These are phyloP conservation scores for Metaphire vulgaris DNA, from an alignment of 1,140 invertebrate genomes.

Conservation along the genomic window DNA sequence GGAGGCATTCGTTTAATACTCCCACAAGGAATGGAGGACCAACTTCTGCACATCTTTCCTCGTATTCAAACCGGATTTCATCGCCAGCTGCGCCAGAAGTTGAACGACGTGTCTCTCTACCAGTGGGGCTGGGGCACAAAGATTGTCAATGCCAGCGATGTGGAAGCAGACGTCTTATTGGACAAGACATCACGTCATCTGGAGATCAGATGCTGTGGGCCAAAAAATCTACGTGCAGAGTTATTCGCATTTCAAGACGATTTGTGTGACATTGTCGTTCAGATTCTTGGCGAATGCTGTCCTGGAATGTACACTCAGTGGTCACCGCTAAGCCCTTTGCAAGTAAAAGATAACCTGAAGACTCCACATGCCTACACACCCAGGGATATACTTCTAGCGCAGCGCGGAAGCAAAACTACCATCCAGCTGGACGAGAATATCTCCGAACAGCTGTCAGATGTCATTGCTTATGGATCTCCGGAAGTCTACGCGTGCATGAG, in stretches of 20 bases:
- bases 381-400: constrained; percentile 58
- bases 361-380: constrained; percentile 60
- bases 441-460: constrained; percentile 61
- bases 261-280: constrained; percentile 56
- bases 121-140: constrained; percentile 79
- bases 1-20: neutral
- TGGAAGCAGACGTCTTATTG: constrained; percentile 68
- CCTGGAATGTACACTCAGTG: constrained; percentile 63
- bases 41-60: constrained; percentile 64
- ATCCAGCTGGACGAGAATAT: constrained; percentile 54
- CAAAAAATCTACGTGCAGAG: neutral
- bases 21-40: constrained; percentile 39
- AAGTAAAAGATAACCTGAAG: constrained; percentile 57
- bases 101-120: constrained; percentile 61
- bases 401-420: constrained; percentile 48
- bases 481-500: constrained; percentile 50
- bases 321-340: constrained; percentile 60
- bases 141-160: constrained; percentile 60
- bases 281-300: constrained; percentile 60
- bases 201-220: neutral
- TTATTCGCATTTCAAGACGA: neutral
- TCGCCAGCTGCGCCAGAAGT: constrained; percentile 56
- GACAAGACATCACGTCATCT: constrained; percentile 43
- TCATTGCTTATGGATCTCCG: constrained; percentile 63
- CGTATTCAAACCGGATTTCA: constrained; percentile 66